phyloP scores from a whole-genome alignment of 1,140 invertebrate genomes.

The Drosophila albomicans region DNA sequence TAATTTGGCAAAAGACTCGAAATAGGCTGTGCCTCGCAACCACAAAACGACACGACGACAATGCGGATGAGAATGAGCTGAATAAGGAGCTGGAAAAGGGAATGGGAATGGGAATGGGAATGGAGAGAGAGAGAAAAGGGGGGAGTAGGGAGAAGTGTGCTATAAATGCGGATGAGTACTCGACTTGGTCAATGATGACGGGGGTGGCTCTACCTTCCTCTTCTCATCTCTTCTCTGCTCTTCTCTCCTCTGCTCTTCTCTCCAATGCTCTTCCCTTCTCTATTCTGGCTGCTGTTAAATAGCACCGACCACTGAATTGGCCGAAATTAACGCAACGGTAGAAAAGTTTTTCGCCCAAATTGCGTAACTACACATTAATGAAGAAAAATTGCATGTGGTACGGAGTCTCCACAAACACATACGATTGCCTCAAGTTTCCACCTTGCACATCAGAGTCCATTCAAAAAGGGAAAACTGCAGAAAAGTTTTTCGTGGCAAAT shows the following conservation, averaged over 20 bases:
- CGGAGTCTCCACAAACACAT: neutral
- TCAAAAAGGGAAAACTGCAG: constrained; percentile 7
- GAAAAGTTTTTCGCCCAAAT: constrained; percentile 75
- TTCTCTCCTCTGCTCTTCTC: too few species aligned
- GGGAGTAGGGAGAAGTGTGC: neutral
- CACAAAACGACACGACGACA: constrained; percentile 75
- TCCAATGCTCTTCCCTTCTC: too few species aligned
- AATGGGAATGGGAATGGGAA: neutral
- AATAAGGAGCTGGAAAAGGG: neutral
- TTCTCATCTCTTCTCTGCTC: too few species aligned
- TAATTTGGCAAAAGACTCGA: constrained; percentile 82
- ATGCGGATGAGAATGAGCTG: constrained; percentile 36
- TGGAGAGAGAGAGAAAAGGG: neutral
- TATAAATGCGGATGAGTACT: neutral
- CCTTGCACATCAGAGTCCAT: neutral
- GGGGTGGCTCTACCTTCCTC: constrained; percentile 22
- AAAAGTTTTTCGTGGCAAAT: constrained; percentile 48
- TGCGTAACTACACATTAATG: constrained; percentile 81
- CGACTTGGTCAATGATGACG: neutral
- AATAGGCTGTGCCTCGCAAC: constrained; percentile 68
- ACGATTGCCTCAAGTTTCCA: neutral
- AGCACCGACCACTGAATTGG: constrained; percentile 60
- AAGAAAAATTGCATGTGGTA: constrained; percentile 68
- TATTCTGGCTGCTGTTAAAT: constrained; percentile 43
- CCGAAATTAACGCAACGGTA: constrained; percentile 77